Percentiles rank a stretch among this genome's conserved stretches.
Evolutionary conservation across 2,113 vertebrate genomes (phyloP).

Genomic region (Boulengeromyrus knoepffleri): DNA sequence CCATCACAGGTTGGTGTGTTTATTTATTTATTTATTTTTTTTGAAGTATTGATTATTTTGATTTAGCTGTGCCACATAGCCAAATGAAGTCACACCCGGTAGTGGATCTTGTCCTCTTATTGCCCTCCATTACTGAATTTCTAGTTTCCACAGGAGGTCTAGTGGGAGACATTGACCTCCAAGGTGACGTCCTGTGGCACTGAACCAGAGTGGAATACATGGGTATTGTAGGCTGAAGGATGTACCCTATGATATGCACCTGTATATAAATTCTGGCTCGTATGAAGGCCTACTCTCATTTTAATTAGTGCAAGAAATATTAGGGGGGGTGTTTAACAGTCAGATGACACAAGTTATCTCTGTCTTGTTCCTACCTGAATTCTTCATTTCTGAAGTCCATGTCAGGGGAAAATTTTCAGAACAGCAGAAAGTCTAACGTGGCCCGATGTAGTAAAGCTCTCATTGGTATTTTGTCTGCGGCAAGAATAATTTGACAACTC

Average conservation of each 20-base stretch:
- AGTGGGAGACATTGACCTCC: no score
- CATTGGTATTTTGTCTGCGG: neutral
- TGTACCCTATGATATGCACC: neutral
- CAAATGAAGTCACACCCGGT: neutral
- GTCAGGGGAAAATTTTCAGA: neutral
- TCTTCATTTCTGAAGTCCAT: neutral
- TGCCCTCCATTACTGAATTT: neutral
- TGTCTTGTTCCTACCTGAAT: neutral
- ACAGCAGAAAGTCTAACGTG: no score
- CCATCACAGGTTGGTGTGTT: neutral
- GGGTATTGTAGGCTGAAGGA: neutral
- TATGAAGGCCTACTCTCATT: neutral
- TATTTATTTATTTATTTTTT: neutral
- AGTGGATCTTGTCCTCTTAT: neutral
- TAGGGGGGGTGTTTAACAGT: neutral
- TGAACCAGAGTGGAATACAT: neutral
- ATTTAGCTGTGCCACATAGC: neutral
- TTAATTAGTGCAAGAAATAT: neutral
- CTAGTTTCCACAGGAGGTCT: neutral
- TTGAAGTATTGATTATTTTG: neutral
- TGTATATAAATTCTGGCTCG: neutral
- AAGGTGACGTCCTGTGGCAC: neutral
- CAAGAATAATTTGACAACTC: neutral
- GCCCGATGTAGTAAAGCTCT: neutral
- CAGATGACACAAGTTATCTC: neutral